Evolutionary conservation across 2,113 vertebrate genomes (phyloP).

Genomic region (Triplophysa tibetana): DNA sequence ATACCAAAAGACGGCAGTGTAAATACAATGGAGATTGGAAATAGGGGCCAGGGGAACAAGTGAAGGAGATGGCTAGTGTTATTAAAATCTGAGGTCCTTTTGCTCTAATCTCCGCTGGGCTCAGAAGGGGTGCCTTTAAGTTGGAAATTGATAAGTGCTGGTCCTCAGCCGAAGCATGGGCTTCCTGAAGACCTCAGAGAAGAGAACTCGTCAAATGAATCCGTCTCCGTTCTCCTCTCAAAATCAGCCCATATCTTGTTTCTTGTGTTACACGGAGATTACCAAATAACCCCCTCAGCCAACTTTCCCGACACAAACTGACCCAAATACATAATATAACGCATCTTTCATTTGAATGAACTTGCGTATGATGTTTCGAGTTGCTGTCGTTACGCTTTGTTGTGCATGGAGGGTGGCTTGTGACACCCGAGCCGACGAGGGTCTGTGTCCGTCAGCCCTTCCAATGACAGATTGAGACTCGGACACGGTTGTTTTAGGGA

Average conservation of each 20-base stretch:
- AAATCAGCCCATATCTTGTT: conserved; percentile 30
- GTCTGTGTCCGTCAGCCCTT: conserved; percentile 17
- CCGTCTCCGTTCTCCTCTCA: neutral
- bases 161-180: neutral
- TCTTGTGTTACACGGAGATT: conserved; percentile 32
- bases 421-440: conserved; percentile 9
- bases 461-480: conserved; percentile 30
- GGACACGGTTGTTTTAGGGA: conserved; percentile 28
- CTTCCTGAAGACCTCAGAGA: neutral
- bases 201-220: neutral
- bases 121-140: neutral
- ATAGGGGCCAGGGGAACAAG: neutral
- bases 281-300: conserved; percentile 27
- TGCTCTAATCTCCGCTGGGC: neutral
- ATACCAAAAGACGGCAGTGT: conserved; percentile 32
- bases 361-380: neutral
- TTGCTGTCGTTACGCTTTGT: conserved; percentile 2
- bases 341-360: conserved; percentile 38
- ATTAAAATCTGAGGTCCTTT: neutral
- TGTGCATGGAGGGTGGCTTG: neutral
- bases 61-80: neutral
- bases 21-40: conserved; percentile 37
- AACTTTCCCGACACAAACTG: conserved; percentile 36
- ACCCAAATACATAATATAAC: conserved; percentile 56
- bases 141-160: neutral